Base-by-base conservation (phyloP, 1,140 invertebrate species). In the Andrena cerasifolii region DNA sequence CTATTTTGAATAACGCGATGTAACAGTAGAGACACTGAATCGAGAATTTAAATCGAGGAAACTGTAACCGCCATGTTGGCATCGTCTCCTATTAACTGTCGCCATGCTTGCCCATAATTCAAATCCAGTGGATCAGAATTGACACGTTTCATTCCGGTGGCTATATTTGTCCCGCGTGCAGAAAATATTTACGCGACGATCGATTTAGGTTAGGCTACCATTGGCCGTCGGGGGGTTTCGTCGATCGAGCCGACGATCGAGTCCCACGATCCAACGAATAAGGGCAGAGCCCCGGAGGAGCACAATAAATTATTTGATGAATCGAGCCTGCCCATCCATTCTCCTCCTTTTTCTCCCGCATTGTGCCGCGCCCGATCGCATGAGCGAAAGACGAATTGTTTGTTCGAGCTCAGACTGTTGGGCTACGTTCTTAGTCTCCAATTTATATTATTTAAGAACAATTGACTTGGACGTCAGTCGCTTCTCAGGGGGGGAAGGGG, bases 381-480 rank as follows among this genome's bases (percentile, higher is more conserved):
- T 36, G 43, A 59, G 24, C 24, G 43, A 56, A 33, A 74, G 51
- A 36, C 51, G 31, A 26, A 72, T 58, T 58, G 28, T 24, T 75
- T 68, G 63, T 76, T 54, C 59, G 33, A 63, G 36, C 21, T 33
- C 43, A n/a, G 26, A 7, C 43, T 31, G 21, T 40, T 76, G 51
- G 16, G 10, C 12, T 45, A 49, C 53, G 28, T 59, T 68, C 45
- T 59, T 58, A 31, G 31, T 18, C 31, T 43, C n/a, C 65, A 70
- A 70, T 70, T 76, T 76, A 51, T 76, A 70, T 70, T 70, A 70
- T 77, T 77, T 77, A 77, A 77, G 43, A 77, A 70, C 43, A 77
- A 77, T 77, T 77, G 63, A 68, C 43, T 75, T 26, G 53, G 28
- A 47, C 3, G 24, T 21, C 10, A 6, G 43, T n/a, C 36, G 53